Evolutionary conservation across 2,113 vertebrate species (phyloP).

Genomic region (Zosterops borbonicus): DNA sequence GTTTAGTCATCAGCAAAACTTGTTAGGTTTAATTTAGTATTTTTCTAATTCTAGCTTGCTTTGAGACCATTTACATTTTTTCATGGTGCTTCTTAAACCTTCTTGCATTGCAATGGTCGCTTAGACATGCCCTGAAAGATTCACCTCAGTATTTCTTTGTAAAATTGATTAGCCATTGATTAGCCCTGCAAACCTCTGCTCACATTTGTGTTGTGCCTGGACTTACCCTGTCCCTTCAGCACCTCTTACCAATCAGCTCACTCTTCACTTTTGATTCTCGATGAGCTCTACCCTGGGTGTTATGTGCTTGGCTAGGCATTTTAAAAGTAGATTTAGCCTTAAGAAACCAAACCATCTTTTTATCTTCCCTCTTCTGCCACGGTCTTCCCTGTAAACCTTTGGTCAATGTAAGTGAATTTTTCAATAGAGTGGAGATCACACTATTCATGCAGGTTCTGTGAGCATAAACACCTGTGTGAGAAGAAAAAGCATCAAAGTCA

Average conservation of each 20-base stretch:
- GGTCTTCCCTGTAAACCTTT: not conserved
- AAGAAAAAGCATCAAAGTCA: not conserved
- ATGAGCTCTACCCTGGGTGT: not conserved
- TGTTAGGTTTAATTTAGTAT: not conserved
- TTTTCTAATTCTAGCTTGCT: not conserved
- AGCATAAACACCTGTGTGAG: not conserved
- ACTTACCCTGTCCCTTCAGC: not conserved
- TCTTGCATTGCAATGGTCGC: not conserved
- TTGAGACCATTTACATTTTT: not conserved
- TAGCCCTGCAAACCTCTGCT: accelerated
- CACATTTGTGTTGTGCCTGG: accelerated
- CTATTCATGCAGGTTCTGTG: not conserved
- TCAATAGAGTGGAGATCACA: not conserved
- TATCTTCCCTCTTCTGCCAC: not conserved
- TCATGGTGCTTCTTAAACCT: not conserved
- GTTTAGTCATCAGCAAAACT: not conserved
- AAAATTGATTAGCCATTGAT: not conserved
- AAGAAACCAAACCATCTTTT: not conserved
- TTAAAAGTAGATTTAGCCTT: not conserved
- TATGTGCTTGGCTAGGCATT: not conserved
- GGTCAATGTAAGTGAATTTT: not conserved
- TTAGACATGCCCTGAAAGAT: not conserved
- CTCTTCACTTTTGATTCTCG: not conserved
- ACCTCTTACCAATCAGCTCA: not conserved
- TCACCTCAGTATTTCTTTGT: not conserved